Percentiles rank a stretch among this genome's conserved stretches.
Evolutionary conservation across 2,113 vertebrate genomes (phyloP).

Genomic region (Seriola quinqueradiata): DNA sequence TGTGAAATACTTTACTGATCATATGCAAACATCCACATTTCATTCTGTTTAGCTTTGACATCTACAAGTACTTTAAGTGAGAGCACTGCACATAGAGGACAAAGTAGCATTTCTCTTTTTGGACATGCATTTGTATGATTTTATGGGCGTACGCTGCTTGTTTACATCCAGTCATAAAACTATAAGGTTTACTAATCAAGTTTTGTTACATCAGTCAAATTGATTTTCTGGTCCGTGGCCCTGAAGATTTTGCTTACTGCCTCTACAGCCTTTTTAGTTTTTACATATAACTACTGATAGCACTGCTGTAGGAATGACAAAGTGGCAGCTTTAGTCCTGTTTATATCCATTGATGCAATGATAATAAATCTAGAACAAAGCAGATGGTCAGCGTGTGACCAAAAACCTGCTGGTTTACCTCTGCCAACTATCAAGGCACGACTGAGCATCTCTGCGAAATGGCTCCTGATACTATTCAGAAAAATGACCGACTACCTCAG

Average conservation of each 20-base stretch:
- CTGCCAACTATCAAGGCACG: slow-evolving; percentile 54
- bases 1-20: slow-evolving; percentile 4
- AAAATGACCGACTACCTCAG: not conserved
- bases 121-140: not conserved
- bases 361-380: slow-evolving; percentile 63
- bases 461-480: slow-evolving; percentile 32
- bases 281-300: not conserved
- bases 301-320: slow-evolving; percentile 8
- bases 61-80: not conserved
- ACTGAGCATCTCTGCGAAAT: slow-evolving; percentile 51
- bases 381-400: slow-evolving; percentile 77
- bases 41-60: not conserved
- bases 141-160: not conserved
- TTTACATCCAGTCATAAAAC: not conserved
- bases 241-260: not conserved
- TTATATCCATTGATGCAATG: slow-evolving; percentile 37
- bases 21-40: slow-evolving; percentile 9
- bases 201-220: slow-evolving; percentile 2
- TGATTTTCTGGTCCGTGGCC: not conserved
- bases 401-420: slow-evolving; percentile 52
- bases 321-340: slow-evolving; percentile 33
- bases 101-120: not conserved
- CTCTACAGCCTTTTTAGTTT: not conserved
- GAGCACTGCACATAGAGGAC: not conserved
- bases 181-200: not conserved